Evolutionary conservation across 2,888 invertebrate species (phyloP).

Genomic region (Caenorhabditis doughertyi): DNA sequence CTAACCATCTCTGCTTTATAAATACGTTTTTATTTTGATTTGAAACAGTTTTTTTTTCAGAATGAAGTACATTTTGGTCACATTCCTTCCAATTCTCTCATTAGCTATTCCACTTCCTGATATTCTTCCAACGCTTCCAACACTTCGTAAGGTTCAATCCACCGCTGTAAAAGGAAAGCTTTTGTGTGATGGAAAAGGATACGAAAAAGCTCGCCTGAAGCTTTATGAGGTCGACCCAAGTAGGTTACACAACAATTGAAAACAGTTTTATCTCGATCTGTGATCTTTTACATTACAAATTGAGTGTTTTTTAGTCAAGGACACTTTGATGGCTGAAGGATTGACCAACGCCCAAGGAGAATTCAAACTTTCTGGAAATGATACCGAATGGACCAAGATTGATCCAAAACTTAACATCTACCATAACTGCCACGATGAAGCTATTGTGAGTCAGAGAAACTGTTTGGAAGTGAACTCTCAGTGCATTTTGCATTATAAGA

Average conservation of each 20-base stretch:
- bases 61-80: constrained; percentile 50
- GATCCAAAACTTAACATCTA: constrained; percentile 78
- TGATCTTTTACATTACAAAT: not conserved
- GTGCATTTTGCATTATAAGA: not conserved
- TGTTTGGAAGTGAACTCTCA: not conserved
- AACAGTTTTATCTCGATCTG: too few species aligned
- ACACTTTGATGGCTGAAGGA: constrained; percentile 78
- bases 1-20: not conserved
- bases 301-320: constrained; percentile 65
- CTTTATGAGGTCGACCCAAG: constrained; percentile 78
- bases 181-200: constrained; percentile 79
- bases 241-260: constrained; percentile 39
- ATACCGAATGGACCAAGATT: constrained; percentile 72
- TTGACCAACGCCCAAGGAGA: constrained; percentile 73
- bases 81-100: constrained; percentile 50
- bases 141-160: constrained; percentile 70
- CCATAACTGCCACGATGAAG: constrained; percentile 79
- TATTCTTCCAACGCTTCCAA: constrained; percentile 61
- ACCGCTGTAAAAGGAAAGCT: constrained; percentile 78
- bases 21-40: not conserved
- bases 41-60: constrained; percentile 11
- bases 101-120: constrained; percentile 53
- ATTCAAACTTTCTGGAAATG: constrained; percentile 74
- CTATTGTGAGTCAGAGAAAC: constrained; percentile 44
- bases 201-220: constrained; percentile 78